Base-by-base conservation (phyloP, 1,140 invertebrate species). In the Panagrolaimus sp. region DNA sequence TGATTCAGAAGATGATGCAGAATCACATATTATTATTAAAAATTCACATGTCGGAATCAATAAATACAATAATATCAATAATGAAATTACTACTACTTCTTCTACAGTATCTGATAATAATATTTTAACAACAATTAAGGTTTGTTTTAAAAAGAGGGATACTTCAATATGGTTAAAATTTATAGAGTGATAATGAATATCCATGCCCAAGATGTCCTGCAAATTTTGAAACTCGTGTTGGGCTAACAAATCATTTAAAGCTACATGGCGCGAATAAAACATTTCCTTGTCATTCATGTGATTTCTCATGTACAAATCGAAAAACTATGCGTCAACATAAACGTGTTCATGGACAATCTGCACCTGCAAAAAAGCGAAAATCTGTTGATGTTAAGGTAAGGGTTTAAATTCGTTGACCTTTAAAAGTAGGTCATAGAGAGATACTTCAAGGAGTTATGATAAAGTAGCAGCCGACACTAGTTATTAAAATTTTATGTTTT, bases 251-350 rank as follows among this genome's bases (percentile, higher is more conserved):
- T 38, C 73, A 74, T 62, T 25, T 74, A 25, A 74, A 74, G 47
- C 46, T 74, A 27, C 73, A 74, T 42, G 73, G 73, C 7, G 66
- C 72, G 4, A 53, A 63, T 7, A 71, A 73, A 47, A 45, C 31
- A 1, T 62, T 72, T 16, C 53, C 67, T 1, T 74, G 73, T 20
- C 70, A 75, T 11, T 25, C 46, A 9, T 74, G 73, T 42, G 73
- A 74, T 47, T 74, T 74, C 27, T 72, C 62, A 0, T 74, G 73
- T 47, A 75, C 72, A 25, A 74, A 74, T 64, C 74, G 70, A 16
- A 74, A 74, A 20, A 74, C 73, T 38, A 75, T 74, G 73, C 73
- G 73, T n/a, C 72, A 75, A 14, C 73, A 57, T 57, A 57, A 57
- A 27, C 11, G 51, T 5, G 51, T 57, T 20, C 51, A 57, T 16